Percentiles rank a stretch among this genome's conserved stretches.
These are phyloP conservation scores for Aviceda subcristata DNA, from an alignment of 2,113 vertebrate genomes.

Conservation along the genomic window DNA sequence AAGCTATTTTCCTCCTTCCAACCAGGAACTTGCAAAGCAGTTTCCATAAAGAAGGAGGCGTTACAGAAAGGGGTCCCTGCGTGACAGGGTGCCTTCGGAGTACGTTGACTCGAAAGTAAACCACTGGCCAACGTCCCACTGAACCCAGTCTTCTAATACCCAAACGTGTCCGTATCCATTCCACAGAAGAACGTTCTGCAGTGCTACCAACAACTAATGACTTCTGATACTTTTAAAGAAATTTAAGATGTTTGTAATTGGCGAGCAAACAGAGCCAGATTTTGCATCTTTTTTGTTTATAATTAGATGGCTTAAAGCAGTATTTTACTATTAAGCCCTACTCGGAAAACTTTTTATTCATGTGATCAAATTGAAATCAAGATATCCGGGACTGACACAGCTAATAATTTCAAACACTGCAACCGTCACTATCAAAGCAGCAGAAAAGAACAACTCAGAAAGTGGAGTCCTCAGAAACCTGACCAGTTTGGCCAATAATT, in stretches of 20 bases:
- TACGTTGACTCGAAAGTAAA: background rate
- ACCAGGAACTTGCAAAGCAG: background rate
- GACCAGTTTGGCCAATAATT: background rate
- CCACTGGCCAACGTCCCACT: rapidly evolving
- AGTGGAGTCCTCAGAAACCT: background rate
- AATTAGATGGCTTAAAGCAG: background rate
- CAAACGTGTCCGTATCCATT: background rate
- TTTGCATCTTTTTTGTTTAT: background rate
- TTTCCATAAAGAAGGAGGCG: background rate
- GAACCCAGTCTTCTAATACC: background rate
- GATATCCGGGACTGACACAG: background rate
- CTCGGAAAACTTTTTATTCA: background rate
- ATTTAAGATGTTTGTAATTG: background rate
- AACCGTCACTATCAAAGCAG: background rate
- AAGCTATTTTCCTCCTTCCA: background rate
- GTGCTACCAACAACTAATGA: background rate
- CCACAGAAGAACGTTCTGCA: background rate
- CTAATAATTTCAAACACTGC: background rate
- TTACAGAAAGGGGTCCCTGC: background rate
- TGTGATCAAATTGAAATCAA: background rate
- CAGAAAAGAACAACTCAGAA: background rate
- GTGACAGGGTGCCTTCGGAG: background rate
- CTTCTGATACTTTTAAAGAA: background rate
- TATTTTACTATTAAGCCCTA: background rate
- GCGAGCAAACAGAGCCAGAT: background rate